phyloP scores from a whole-genome alignment of 2,113 vertebrate species.

The Oxygymnocypris stewartii region DNA sequence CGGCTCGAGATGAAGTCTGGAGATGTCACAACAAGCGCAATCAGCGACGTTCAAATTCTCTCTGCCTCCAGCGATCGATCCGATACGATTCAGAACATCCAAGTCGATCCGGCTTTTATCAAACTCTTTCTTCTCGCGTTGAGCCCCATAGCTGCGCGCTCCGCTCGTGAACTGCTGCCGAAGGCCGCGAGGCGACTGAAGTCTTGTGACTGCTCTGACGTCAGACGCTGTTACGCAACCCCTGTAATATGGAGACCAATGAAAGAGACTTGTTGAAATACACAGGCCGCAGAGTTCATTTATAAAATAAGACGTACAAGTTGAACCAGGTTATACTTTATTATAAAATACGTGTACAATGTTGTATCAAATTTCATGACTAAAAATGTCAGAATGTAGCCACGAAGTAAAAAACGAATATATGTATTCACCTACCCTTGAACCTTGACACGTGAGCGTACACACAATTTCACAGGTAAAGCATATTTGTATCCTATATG shows the following conservation, averaged over 20 bases:
- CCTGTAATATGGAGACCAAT: neutral
- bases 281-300: neutral
- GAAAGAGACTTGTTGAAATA: neutral
- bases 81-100: neutral
- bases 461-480: neutral
- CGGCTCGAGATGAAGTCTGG: neutral
- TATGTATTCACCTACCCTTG: neutral
- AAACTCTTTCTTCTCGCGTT: neutral
- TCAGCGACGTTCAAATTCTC: neutral
- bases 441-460: neutral
- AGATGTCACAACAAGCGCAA: neutral
- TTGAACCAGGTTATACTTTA: neutral
- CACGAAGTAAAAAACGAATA: neutral
- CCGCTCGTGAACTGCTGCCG: neutral
- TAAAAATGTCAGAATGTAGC: neutral
- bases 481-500: neutral
- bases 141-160: neutral
- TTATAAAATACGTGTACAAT: no score
- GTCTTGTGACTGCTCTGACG: constrained; percentile 78
- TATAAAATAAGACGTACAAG: neutral
- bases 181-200: constrained; percentile 4
- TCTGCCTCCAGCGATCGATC: neutral
- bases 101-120: neutral
- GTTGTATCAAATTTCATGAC: neutral
- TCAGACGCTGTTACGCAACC: constrained; percentile 70